phyloP scores from a whole-genome alignment of 2,888 invertebrate genomes.

The Tricholauxania praeusta region DNA sequence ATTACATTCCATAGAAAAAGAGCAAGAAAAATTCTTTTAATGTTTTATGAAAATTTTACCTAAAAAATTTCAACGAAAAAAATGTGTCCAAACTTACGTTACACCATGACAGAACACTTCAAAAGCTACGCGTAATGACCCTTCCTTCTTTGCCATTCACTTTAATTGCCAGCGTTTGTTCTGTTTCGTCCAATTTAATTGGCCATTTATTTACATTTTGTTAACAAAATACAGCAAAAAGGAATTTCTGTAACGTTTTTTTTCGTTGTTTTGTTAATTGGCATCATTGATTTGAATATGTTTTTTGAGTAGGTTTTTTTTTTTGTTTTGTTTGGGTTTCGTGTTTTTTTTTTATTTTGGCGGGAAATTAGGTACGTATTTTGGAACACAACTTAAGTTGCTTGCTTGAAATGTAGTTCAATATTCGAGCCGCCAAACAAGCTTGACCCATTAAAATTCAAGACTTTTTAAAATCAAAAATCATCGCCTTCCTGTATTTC shows the following conservation, averaged over 20 bases:
- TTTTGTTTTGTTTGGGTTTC: slow-evolving; percentile 5
- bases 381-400: neutral
- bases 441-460: too few species aligned
- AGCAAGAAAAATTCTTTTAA: neutral
- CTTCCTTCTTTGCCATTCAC: neutral
- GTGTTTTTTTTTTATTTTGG: neutral
- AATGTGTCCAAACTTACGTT: neutral
- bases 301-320: neutral
- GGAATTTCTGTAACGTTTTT: neutral
- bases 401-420: neutral
- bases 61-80: neutral
- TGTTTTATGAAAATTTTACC: neutral
- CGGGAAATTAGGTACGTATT: too few species aligned
- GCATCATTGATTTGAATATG: slow-evolving; percentile 19
- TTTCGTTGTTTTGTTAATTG: slow-evolving; percentile 18
- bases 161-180: slow-evolving; percentile 5
- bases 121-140: neutral
- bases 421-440: neutral
- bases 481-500: too few species aligned
- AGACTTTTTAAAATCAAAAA: too few species aligned
- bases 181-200: slow-evolving; percentile 21
- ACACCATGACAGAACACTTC: slow-evolving; percentile 6
- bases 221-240: slow-evolving; percentile 19
- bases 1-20: neutral
- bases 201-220: slow-evolving; percentile 27